Base-by-base conservation (phyloP, 2,888 invertebrate genomes). In the Polydrusus cervinus region DNA sequence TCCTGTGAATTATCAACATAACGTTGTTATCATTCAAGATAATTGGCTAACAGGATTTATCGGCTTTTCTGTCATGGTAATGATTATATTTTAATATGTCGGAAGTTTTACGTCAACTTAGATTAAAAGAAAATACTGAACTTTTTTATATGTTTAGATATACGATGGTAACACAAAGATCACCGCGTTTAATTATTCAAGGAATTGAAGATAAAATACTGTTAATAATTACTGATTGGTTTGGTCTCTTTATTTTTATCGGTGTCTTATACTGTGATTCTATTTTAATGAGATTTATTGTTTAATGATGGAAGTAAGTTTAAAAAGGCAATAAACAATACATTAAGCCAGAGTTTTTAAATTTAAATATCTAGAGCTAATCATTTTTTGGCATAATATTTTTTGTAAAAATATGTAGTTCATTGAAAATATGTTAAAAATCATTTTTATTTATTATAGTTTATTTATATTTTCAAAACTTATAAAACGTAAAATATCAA, bases 161-260 rank as follows among this genome's bases (percentile, higher is more conserved):
- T 38, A 34, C 38, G 57, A 60, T 38, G 16, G 6, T 14, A 60
- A 60, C 38, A 60, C 57, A 60, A 60, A 60, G 57, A 38, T 11
- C 18, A 38, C 38, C 38, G 57, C 57, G 10, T 60, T 60, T 38
- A 34, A 60, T 38, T 60, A 60, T 60, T 60, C 38, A 60, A 18
- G 40, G 38, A 38, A 60, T 38, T 10, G 30, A 14, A 60, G 40
- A 14, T 57, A 10, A 60, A 38, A 60, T 38, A 16, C 14, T 25
- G 16, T n/a, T n/a, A n/a, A 10, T 60, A 60, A 38, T 60, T 60
- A 60, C 16, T 60, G 40, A 38, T 60, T 38, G 18, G 57, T 60
- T 38, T 60, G 57, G 57, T 60, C 57, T 60, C 57, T 60, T 16
- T 18, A 60, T 60, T 60, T 38, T 60, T 55, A 55, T 55, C 30